Evolutionary conservation across 35 echinoderm and acorn worm genomes (phyloP).

Genomic region (Ophiothrix spiculata): DNA sequence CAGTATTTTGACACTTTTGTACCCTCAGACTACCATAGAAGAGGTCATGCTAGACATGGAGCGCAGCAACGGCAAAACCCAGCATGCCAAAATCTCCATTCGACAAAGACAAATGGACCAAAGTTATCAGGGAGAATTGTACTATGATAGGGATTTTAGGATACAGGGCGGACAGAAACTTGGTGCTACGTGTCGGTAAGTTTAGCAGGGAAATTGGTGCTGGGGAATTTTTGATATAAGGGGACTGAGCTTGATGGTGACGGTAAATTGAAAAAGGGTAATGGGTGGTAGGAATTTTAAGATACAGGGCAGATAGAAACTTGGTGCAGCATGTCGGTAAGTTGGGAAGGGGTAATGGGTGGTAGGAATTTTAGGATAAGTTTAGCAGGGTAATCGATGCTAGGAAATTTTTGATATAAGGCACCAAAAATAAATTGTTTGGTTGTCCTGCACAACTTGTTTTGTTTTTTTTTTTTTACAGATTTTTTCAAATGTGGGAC

Average conservation of each 20-base stretch:
- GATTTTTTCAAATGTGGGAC: no score
- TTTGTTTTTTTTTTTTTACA: no score
- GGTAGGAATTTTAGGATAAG: neutral
- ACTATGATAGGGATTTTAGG: conserved; percentile 90
- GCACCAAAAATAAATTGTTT: neutral
- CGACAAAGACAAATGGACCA: conserved; percentile 82
- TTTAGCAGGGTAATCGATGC: neutral
- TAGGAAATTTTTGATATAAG: neutral
- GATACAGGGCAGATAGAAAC: conserved; percentile 56
- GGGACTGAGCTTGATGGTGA: no score
- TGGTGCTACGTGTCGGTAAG: conserved; percentile 65
- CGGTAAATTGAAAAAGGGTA: no score
- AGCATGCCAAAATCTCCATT: conserved; percentile 77
- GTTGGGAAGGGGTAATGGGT: conserved; percentile 10
- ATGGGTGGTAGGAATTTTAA: no score
- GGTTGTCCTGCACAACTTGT: no score
- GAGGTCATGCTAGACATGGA: conserved; percentile 92
- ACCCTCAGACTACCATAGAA: conserved; percentile 69
- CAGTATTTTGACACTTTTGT: neutral
- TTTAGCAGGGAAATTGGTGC: no score
- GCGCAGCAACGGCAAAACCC: conserved; percentile 59
- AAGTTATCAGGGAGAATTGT: conserved; percentile 94
- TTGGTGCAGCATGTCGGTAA: conserved; percentile 64
- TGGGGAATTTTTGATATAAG: no score
- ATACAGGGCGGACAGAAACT: conserved; percentile 57